Base-by-base conservation (phyloP, 2,797 vertebrate species). In the Eleutherodactylus coqui region DNA sequence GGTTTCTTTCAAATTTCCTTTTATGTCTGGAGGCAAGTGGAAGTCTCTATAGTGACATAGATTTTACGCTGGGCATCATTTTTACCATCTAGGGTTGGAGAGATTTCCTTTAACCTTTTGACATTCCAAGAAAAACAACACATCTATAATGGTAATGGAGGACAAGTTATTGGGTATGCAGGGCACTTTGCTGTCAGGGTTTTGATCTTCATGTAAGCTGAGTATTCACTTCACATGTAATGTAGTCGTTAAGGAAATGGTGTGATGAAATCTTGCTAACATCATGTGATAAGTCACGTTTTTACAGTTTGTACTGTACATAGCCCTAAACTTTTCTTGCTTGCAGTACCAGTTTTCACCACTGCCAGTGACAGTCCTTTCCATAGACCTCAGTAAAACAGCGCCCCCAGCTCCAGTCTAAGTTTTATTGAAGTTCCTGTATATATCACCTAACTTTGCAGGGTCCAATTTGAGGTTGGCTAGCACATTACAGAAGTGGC, bases 31-130 rank as follows among this genome's bases (percentile, higher is more conserved):
- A 60, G 53, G 69, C 32, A 14, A 32, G 49, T 80, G 51, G 49
- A 58, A 80, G 64, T 34, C 3, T 43, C 6, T 17, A 11, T 21
- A 19, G 36, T 36, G 62, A 60, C 14, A 64, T 53, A 70, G 53
- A 45, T 85, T 79, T 85, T 70, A 4, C 55, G 38, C 8, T 49
- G 11, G 79, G 19, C 45, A 82, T n/a, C 64, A 69, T 9, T 64
- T 60, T 32, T 27, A 16, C 27, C 24, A 41, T 82, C 9, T 34
- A 36, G 5, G 5, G 55, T 34, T 64, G 5, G 43, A 75, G 47
- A 32, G 19, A 34, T 76, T 32, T 76, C 16, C 7, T 45, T 73
- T 73, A 70, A 70, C 36, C 67, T n/a, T 32, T 70, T 24, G 21
- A 5, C 0, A 7, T 69, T 2, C 7, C 8, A 38, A 7, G 5